Conservation (phyloP, 2,797 vertebrate genomes). For the Pangasius djambal region DNA sequence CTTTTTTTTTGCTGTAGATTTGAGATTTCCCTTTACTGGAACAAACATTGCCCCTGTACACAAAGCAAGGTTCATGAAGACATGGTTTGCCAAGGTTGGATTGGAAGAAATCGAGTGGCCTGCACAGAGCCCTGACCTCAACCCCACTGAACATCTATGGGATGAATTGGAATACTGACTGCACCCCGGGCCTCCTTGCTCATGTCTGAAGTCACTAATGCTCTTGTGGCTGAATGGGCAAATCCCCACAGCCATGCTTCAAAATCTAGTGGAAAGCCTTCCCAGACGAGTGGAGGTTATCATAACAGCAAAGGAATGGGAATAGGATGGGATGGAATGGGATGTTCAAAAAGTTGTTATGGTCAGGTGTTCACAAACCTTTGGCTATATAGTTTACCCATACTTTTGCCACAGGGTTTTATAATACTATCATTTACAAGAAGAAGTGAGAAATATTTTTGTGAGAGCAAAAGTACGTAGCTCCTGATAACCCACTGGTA, state of each 20-base stretch:
- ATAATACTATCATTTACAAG: not conserved
- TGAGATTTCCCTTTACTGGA: not conserved
- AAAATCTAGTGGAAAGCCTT: not conserved
- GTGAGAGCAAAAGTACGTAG: not conserved
- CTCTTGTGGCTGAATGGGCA: not conserved
- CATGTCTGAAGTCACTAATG: not conserved
- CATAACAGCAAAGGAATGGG: not conserved
- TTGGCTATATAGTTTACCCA: not conserved
- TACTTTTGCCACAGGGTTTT: not conserved
- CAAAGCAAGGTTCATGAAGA: not conserved
- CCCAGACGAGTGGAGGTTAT: not conserved
- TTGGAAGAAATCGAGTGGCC: not conserved
- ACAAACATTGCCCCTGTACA: not conserved
- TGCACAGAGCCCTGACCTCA: not conserved
- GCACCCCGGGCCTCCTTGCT: not conserved
- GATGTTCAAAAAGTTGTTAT: not conserved
- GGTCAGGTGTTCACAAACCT: not conserved
- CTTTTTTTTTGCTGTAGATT: not conserved
- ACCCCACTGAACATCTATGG: not conserved
- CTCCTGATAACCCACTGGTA: not conserved
- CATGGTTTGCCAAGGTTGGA: not conserved
- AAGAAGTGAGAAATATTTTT: not conserved
- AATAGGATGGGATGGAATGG: not conserved
- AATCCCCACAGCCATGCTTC: not conserved
- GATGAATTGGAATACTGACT: not conserved